These are phyloP conservation scores for Laodelphax striatellus DNA, from an alignment of 1,140 invertebrate genomes.

Conservation along the genomic window DNA sequence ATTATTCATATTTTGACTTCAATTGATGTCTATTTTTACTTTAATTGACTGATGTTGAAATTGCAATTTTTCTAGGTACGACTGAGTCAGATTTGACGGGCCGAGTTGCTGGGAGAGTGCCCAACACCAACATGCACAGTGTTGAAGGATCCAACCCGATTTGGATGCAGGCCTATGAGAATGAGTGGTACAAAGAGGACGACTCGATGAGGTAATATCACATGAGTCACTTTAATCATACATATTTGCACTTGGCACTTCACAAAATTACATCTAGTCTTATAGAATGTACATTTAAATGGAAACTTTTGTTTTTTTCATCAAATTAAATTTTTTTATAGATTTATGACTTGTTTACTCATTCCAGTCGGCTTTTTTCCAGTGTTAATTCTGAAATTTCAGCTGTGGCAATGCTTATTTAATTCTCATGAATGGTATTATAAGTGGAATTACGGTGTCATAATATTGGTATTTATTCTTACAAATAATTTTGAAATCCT, in stretches of 20 bases:
- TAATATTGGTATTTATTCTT: too few species aligned
- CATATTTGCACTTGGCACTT: slow-evolving; percentile 14
- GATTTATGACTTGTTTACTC: too few species aligned
- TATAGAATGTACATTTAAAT: neutral
- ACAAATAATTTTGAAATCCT: too few species aligned
- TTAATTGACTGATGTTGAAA: neutral
- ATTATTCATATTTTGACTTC: neutral
- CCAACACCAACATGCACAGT: slow-evolving; percentile 90
- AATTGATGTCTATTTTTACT: slow-evolving; percentile 6
- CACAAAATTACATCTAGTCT: neutral
- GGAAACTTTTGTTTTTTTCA: too few species aligned
- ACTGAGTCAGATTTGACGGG: slow-evolving; percentile 58
- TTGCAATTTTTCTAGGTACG: slow-evolving; percentile 33
- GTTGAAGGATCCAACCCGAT: slow-evolving; percentile 90
- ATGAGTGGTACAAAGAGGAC: slow-evolving; percentile 87
- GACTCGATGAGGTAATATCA: slow-evolving; percentile 45
- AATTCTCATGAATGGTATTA: too few species aligned
- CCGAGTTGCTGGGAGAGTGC: slow-evolving; percentile 55
- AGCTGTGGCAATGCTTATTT: too few species aligned
- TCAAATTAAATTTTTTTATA: too few species aligned
- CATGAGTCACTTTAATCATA: neutral
- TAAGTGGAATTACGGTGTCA: too few species aligned
- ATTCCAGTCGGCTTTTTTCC: too few species aligned
- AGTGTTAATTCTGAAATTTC: too few species aligned
- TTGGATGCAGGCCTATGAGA: slow-evolving; percentile 88